Conservation (phyloP, 2,113 vertebrate genomes). For the Bubo scandiacus region DNA sequence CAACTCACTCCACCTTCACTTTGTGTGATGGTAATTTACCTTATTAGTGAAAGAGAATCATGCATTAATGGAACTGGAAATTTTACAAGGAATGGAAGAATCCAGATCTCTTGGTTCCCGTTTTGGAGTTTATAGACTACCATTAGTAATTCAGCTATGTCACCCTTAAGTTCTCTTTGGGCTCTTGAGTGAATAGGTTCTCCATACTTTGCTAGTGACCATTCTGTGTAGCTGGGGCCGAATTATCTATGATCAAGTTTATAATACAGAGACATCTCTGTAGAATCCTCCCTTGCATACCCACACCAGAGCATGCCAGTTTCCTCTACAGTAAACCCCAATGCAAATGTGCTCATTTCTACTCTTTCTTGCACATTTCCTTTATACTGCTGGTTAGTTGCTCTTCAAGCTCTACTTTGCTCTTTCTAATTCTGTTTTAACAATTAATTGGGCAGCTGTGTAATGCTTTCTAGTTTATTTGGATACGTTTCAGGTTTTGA, state of each 20-base stretch:
- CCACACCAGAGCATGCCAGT: background rate
- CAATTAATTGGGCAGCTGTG: background rate
- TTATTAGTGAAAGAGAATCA: background rate
- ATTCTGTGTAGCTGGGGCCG: background rate
- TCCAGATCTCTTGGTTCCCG: background rate
- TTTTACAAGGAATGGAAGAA: background rate
- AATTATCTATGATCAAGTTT: background rate
- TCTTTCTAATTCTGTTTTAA: background rate
- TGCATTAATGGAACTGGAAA: background rate
- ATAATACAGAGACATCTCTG: background rate
- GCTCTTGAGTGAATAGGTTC: background rate
- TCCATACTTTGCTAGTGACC: background rate
- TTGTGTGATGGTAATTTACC: background rate
- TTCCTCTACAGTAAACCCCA: background rate
- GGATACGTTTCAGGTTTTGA: background rate
- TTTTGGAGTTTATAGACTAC: background rate
- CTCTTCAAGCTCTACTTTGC: background rate
- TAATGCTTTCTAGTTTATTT: background rate
- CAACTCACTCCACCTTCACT: background rate
- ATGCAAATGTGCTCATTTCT: background rate
- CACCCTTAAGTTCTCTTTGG: background rate
- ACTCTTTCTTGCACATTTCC: background rate
- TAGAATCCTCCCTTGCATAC: background rate
- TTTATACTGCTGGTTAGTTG: background rate
- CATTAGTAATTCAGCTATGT: background rate